Evolutionary conservation across 2,888 invertebrate genomes (phyloP).

Genomic region (Silvanus unidentatus): DNA sequence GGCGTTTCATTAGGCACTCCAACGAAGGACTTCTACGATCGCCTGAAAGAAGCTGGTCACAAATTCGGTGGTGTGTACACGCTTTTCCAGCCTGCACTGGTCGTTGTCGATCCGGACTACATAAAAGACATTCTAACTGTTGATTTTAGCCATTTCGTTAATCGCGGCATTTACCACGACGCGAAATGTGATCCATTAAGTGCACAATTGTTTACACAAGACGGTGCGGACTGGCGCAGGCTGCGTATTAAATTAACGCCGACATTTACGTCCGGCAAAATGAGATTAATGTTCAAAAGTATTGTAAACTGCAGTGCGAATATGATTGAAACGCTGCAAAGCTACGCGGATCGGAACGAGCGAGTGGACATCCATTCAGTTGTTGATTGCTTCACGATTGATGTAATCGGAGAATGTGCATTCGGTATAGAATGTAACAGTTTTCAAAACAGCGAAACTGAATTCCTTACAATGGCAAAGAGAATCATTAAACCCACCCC

Average conservation of each 20-base stretch:
- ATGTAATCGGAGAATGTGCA: conserved; percentile 1
- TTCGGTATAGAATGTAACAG: background rate
- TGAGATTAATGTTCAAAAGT: conserved; percentile 45
- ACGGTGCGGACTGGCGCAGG: conserved; percentile 30
- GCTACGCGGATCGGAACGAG: background rate
- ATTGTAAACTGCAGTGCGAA: conserved; percentile 39
- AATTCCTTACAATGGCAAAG: background rate
- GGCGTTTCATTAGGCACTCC: background rate
- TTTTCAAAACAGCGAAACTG: background rate
- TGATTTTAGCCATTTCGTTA: conserved; percentile 32
- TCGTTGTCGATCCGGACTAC: conserved; percentile 29
- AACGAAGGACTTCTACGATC: background rate
- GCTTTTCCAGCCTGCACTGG: conserved; percentile 21
- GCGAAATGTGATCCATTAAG: conserved; percentile 27
- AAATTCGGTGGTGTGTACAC: background rate
- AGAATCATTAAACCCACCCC: background rate
- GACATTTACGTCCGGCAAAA: conserved; percentile 20
- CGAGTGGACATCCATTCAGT: too few species aligned
- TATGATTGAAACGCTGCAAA: conserved; percentile 25
- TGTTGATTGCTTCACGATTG: background rate
- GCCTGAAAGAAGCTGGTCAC: background rate
- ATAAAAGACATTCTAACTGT: conserved; percentile 29
- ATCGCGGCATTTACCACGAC: conserved; percentile 25
- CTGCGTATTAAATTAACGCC: conserved; percentile 45
- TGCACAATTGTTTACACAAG: conserved; percentile 28